Base-by-base conservation (phyloP, 2,113 vertebrate species). In the Xiphophorus maculatus region DNA sequence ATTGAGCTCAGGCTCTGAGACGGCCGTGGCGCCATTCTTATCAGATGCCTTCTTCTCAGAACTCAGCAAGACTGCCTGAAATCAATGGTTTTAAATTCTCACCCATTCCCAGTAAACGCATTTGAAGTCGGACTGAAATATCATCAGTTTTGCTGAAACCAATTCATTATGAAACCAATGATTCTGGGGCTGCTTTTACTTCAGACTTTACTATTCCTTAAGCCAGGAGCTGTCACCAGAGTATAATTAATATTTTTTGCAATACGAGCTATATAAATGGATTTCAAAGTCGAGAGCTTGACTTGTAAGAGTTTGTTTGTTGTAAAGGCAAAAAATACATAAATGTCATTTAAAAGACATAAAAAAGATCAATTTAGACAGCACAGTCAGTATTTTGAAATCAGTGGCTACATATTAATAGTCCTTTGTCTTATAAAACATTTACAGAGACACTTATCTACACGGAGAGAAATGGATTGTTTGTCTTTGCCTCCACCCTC, bases 1-100 rank as follows among this genome's bases (percentile, higher is more conserved):
- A 90, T 91, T 81, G 84, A 88, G 87, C 86, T 85, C 60, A 29
- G 76, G 74, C 81, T 85, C 76, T 71, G 85, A 87, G 91, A 91
- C 86, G 5, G 71, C 79, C 58, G 11, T 90, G 90, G 91, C 89
- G 91, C 93, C 89, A 80, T 89, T 86, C 90, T 94, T 94, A 92
- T 93, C 90, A 84, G 89, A 90, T 91, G 73, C 76, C 79, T 84
- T 30, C 80, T 85, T 75, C 79, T 84, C 81, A 84, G 80, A 79
- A 87, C 84, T 85, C 83, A 65, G 71, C 89, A 72, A 54, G 71
- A 80, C 82, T 64, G 87, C 86, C 84, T 88, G 73, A 87, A 90
- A 84, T 89, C 89, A 85, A 79, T 77, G 82, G 44, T 28, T 48
- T 71, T 60, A 66, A 64, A 66, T 77, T 63, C 61, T 66, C 44